Evolutionary conservation across 2,113 vertebrate species (phyloP).

Genomic region (Pelecanoides urinatrix): DNA sequence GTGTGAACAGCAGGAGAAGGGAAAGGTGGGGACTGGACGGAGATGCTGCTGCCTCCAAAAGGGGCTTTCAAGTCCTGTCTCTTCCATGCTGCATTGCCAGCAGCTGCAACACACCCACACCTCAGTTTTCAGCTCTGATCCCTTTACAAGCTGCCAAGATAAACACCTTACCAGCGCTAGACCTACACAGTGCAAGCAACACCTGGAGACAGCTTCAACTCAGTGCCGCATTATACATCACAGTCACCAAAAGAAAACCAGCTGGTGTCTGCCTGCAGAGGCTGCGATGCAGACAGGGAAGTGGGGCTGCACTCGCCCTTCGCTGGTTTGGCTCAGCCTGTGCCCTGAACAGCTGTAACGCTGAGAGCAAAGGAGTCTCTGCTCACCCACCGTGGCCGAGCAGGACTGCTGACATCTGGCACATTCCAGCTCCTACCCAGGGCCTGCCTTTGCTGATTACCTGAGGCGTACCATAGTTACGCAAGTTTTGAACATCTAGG

Average conservation of each 20-base stretch:
- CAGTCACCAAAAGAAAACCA: background rate
- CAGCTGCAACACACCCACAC: background rate
- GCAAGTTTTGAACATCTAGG: background rate
- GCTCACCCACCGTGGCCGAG: background rate
- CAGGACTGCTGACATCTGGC: background rate
- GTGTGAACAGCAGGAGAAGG: background rate
- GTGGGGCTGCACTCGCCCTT: background rate
- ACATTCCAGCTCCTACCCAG: background rate
- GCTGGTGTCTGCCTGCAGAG: background rate
- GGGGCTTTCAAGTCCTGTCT: background rate
- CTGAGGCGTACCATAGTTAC: fast-evolving
- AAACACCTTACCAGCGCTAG: background rate
- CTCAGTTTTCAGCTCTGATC: background rate
- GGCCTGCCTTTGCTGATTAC: background rate
- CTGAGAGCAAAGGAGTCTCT: background rate
- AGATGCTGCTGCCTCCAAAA: background rate
- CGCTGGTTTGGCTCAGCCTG: background rate
- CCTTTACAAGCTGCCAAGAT: background rate
- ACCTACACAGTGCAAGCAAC: background rate
- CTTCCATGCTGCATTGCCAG: background rate
- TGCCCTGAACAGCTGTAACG: background rate
- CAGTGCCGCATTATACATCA: background rate
- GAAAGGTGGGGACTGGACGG: background rate
- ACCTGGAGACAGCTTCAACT: background rate
- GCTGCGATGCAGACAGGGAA: background rate